Evolutionary conservation across 2,113 vertebrate species (phyloP), one percentile per base, ranked within the genome.

Genomic region (Amphiprion percula): DNA sequence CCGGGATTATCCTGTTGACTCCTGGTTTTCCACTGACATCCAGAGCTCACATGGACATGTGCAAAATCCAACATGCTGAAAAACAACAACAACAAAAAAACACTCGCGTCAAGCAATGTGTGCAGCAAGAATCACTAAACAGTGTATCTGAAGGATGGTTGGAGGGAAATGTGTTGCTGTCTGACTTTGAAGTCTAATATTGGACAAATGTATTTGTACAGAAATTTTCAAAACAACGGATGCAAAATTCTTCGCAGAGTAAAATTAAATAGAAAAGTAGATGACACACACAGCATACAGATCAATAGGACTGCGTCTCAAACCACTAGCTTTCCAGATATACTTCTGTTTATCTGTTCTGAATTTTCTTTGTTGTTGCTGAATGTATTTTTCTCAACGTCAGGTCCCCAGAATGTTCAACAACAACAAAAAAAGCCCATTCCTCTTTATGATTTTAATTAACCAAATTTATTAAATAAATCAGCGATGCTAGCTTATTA

Each of bases 1-100:
- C 62, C 55, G 44, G 50, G 75, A 75, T 82, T 68, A 77, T 69
- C 61, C 23, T 68, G 65, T 44, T 77, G 61, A 70, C 23, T 64
- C n/a, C 49, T 74, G 33, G 12, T 59, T 72, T 53, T 26, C 54
- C 49, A 52, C 64, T 76, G 67, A 41, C 50, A 33, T 84, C 72
- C 6, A 61, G 19, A 47, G 23, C 39, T 67, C 60, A 83, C 60
- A 64, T 65, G 54, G 9, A 73, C 9, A 23, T 37, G 39, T 47
- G 59, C 39, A 58, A 37, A 14, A 24, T 66, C 5, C 11, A 63
- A 66, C 65, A 68, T 50, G 49, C 0, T 4, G 63, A 30, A 63
- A 71, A 47, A 55, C 17, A 37, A 9, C 8, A 37, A 37, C 6
- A 37, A 37, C 30, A 9, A n/a, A 16, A 50, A 41, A 15, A 4